Evolutionary conservation across 2,888 invertebrate species (phyloP).

Genomic region (Netelia inedita): DNA sequence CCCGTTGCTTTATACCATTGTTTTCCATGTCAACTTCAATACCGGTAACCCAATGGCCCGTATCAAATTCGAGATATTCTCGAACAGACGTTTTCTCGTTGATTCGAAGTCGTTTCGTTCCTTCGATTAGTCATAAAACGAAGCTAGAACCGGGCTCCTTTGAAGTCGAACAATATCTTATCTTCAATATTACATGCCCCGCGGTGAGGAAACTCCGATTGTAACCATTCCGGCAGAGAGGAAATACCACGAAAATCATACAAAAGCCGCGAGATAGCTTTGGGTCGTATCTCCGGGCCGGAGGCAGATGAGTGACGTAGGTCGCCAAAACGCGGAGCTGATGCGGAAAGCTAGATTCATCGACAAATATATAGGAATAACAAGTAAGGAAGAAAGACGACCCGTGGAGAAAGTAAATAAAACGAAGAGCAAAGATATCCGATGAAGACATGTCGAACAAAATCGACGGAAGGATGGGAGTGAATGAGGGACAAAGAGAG

Average conservation of each 20-base stretch:
- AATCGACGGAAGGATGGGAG: no score
- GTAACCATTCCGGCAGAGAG: conserved; percentile 27
- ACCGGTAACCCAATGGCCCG: background rate
- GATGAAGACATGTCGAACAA: no score
- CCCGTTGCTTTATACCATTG: background rate
- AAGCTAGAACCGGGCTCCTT: conserved; percentile 49
- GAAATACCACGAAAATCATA: background rate
- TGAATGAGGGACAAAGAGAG: no score
- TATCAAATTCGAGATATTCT: background rate
- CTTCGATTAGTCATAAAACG: background rate
- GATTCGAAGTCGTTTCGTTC: background rate
- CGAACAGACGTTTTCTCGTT: background rate
- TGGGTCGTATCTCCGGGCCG: conserved; percentile 4
- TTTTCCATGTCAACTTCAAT: background rate
- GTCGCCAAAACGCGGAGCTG: conserved; percentile 4
- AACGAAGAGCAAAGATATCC: no score
- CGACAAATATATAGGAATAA: no score
- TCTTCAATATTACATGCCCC: conserved; percentile 15
- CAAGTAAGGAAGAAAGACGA: no score
- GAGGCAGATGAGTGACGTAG: conserved; percentile 12
- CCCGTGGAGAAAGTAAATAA: no score
- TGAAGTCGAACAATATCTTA: conserved; percentile 67
- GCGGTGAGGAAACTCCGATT: conserved; percentile 10
- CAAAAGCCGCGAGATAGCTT: conserved; percentile 3
- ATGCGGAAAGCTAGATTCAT: background rate